Evolutionary conservation across 2,797 vertebrate species (phyloP), one percentile per base, ranked within the genome.

Genomic region (Apogon hyalosoma): DNA sequence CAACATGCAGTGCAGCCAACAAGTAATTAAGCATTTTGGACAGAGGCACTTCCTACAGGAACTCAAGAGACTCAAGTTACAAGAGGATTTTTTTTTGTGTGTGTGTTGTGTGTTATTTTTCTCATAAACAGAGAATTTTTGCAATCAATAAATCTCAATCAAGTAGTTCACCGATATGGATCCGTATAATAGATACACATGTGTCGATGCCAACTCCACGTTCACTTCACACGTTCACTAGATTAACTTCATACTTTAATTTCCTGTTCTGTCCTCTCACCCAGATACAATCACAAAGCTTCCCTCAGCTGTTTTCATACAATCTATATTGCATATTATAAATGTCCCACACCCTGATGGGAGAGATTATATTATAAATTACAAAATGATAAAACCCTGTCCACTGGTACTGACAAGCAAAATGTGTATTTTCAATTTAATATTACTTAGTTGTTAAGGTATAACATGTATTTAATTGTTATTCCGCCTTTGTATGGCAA

Each of bases 191-290:
- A 8, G 45, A 42, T 66, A 11, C 31, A n/a, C 43, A 8, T 19
- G 33, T 51, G 13, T 24, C 48, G 50, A 73, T 33, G 41, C 15
- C 36, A 10, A 16, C 11, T 18, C 56, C 8, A 13, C 21, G 41
- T 54, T 58, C 16, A 36, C 33, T 36, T 36, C 9, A 28, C 24
- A 28, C 24, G 13, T 6, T 36, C 24, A 28, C 31, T 15, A 11
- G 13, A 21, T 60, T 52, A 19, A n/a, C 15, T 60, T 48, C 61
- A 43, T 0, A 0, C 28, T 76, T 85, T 65, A 45, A 79, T 82
- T 73, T 88, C 77, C 64, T 65, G 63, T 67, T 43, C 21, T 50
- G 10, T 45, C 11, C 48, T 65, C 54, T 56, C 41, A 62, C 48
- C 16, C 6, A 66, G 47, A 75, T 67, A 9, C 49, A 54, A 50